phyloP scores from a whole-genome alignment of 35 echinoderm and acorn worm genomes.

The Ptychodera flava region DNA sequence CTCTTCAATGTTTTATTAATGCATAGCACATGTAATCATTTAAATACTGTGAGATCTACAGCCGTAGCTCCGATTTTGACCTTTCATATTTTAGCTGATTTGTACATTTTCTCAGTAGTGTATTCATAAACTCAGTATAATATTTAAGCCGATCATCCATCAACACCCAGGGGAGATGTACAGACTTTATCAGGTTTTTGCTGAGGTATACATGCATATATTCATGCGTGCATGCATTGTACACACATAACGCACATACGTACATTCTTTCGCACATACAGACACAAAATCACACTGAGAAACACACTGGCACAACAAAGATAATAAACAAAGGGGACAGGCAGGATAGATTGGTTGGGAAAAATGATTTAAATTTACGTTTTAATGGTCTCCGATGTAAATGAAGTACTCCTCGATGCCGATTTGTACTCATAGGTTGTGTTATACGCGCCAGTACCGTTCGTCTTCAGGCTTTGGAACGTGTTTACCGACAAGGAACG shows the following conservation, averaged over 20 bases:
- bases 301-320: neutral
- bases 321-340: neutral
- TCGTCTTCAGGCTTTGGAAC: neutral
- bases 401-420: neutral
- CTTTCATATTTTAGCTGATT: too few species aligned
- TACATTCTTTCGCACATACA: neutral
- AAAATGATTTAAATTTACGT: neutral
- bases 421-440: neutral
- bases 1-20: too few species aligned
- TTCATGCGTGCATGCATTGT: neutral
- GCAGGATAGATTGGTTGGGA: neutral
- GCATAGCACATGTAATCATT: too few species aligned
- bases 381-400: neutral
- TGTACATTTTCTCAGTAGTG: too few species aligned
- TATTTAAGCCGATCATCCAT: too few species aligned
- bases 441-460: neutral
- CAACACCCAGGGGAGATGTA: too few species aligned
- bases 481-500: neutral
- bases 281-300: neutral
- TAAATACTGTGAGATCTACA: too few species aligned
- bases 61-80: too few species aligned
- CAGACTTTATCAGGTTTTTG: too few species aligned
- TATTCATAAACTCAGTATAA: too few species aligned
- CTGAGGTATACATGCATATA: neutral
- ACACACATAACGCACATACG: neutral